A percentile compares a stretch with the other conserved stretches of the same genome.
These are phyloP conservation scores for Condylura cristata DNA, from an alignment of 2,113 vertebrate genomes.

Conservation along the genomic window DNA sequence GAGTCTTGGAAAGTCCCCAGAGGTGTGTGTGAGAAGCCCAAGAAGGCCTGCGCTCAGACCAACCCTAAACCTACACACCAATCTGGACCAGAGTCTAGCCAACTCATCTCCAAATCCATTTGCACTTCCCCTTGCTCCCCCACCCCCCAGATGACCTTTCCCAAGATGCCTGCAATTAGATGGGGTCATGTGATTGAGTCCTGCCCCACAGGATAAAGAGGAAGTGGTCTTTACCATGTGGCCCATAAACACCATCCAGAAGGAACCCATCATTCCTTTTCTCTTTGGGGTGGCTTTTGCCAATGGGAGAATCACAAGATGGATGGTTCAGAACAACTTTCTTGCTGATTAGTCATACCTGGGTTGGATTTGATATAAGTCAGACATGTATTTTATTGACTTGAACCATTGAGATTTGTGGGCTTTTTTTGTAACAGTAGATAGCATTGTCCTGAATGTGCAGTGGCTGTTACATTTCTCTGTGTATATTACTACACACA, in stretches of 20 bases:
- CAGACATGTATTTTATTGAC: not conserved
- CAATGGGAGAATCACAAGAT: not conserved
- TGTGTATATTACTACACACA: not conserved
- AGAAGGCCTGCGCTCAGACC: not conserved
- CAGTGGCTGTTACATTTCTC: not conserved
- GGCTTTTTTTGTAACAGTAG: not conserved
- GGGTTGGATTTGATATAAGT: not conserved
- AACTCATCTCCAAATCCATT: not conserved
- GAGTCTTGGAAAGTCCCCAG: not conserved
- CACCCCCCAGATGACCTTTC: not conserved
- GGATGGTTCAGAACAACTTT: not conserved
- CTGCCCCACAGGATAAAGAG: not conserved
- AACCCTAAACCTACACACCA: no score
- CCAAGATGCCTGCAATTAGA: not conserved
- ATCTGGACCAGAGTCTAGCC: not conserved
- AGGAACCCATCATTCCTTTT: accelerated
- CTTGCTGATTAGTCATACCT: not conserved
- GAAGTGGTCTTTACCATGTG: accelerated
- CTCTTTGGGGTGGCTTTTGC: not conserved
- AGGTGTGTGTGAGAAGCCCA: not conserved
- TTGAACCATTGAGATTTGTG: not conserved
- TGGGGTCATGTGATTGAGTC: not conserved
- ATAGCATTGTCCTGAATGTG: not conserved
- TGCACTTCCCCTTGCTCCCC: not conserved
- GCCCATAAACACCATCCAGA: accelerated